Base-by-base conservation (phyloP, 30 jellyfish, hydroid and myxozoan genomes). In the Aurelia sp. region DNA sequence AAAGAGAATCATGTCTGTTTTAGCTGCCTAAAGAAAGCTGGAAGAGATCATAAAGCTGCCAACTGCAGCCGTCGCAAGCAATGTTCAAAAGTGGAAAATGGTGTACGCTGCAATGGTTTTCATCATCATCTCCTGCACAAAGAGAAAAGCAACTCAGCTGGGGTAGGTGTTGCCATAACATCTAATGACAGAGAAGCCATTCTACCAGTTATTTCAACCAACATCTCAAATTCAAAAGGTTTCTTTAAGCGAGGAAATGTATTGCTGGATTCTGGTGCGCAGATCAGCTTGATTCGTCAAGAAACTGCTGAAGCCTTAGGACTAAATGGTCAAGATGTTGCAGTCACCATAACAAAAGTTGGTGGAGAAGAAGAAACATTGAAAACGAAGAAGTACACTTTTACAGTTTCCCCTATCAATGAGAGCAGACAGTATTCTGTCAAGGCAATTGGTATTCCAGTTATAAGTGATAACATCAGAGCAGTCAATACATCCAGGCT, bases 281-380 rank as follows among this genome's bases (percentile, higher is more conserved):
- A 79, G 22, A 41, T 88, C 76, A 74, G 87, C 57, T 63, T 88
- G 89, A 88, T 88, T 3, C 70, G 89, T 40, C 84, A 80, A 68
- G 92, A 71, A 24, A 71, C 81, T 27, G 92, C 96, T 38, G 86
- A 78, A 70, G 61, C 27, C 33, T 51, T 88, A 44, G 90, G 86
- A 41, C 89, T 88, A 15, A 69, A 63, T 5, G 97, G 97, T 13
- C 85, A 69, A 78, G 72, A 58, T 67, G 86, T 67, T 13, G 47
- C 78, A 18, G 72, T 88, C 71, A 72, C 82, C 15, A 74, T 88
- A 4, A 50, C 89, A 40, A 80, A 78, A 71, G 89, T 88, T 65
- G 88, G 91, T 78, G 97, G 92, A 62, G 89, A 69, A 63, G 86
- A 78, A 78, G 91, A 88, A 72, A 63, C 80, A 88, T 27, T 78